Base-by-base conservation (phyloP, 1,140 invertebrate genomes). In the Drosophila bocki region DNA sequence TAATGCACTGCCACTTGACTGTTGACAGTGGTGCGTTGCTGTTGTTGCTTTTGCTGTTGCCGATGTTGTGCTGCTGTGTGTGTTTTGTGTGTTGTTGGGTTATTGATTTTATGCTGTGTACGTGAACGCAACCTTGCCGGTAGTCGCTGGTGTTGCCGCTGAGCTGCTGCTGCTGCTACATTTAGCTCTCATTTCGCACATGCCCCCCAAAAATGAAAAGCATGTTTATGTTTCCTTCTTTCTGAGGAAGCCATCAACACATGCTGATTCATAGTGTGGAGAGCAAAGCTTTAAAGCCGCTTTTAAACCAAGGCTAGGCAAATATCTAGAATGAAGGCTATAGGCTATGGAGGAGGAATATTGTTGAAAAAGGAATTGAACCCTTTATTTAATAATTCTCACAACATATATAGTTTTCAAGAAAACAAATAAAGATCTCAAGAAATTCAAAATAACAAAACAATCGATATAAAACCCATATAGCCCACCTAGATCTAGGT, bases 1-100 rank as follows among this genome's bases (percentile, higher is more conserved):
- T 88, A 88, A 88, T 88, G 85, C 84, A 90, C 84, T 88, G 81
- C 84, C 84, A 88, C 84, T 88, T 88, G 84, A 90, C 85, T 88
- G 84, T 88, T 88, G 84, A 88, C 84, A 88, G 84, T 90, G 80
- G 85, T 81, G 78, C 85, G 82, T 78, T 78, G 72, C 63, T 37
- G 26, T 26, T 47, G 15, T 12, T 42, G 32, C 62, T 32, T 19
- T 33, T 45, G 45, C 33, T 53, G 50, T 17, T 53, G 51, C 51
- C 32, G 4, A 54, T 54, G 32, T 19, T 35, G 51, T 29, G 48
- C 26, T 60, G 45, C 32, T 61, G 17, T 37, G 13, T 57, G 44
- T 57, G 44, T 69, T 60, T 13, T 53, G 33, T 33, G 69, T 59
- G 54, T 54, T 58, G 78, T 54, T 53, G 68, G 59, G 35, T 82